Conservation (phyloP, 2,113 vertebrate genomes). For the Boleophthalmus pectinirostris region DNA sequence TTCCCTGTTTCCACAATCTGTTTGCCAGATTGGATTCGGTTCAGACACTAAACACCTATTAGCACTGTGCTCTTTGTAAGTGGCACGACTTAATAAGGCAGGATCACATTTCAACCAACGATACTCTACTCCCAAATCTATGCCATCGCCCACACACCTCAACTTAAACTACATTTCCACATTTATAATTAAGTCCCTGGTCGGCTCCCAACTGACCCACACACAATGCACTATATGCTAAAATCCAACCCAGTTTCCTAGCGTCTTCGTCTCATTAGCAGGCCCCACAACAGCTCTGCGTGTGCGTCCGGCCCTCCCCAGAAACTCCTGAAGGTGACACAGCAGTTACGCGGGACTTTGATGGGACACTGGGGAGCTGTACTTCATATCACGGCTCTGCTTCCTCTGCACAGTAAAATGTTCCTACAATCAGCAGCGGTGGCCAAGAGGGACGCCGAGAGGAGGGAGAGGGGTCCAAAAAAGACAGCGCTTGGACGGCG, state of each 20-base stretch:
- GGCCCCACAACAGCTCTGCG: conserved; percentile 55
- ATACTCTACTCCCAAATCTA: conserved; percentile 17
- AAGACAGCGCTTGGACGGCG: conserved; percentile 23
- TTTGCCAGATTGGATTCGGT: conserved; percentile 57
- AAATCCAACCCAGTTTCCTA: conserved; percentile 52
- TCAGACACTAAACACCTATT: conserved; percentile 54
- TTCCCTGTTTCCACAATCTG: conserved; percentile 21
- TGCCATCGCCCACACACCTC: conserved; percentile 6
- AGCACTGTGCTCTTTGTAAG: conserved; percentile 27
- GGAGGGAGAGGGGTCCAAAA: conserved; percentile 23
- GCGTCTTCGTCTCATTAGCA: conserved; percentile 73
- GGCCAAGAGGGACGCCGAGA: conserved; percentile 54
- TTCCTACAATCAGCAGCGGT: conserved; percentile 69
- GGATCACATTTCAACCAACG: conserved; percentile 28
- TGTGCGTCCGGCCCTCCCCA: conserved; percentile 55
- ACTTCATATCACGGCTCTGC: conserved; percentile 71
- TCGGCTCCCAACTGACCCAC: conserved; percentile 53
- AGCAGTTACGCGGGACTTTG: conserved; percentile 75
- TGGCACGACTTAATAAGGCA: conserved; percentile 45
- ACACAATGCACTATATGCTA: conserved; percentile 41
- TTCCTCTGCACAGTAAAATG: conserved; percentile 69
- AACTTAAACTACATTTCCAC: conserved; percentile 24
- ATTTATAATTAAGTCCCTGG: conserved; percentile 69
- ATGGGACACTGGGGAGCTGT: conserved; percentile 74
- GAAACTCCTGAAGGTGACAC: conserved; percentile 74